Percentiles rank a stretch among this genome's conserved stretches.
Conservation (phyloP, 2,888 invertebrate genomes). For the Leuctra nigra region DNA sequence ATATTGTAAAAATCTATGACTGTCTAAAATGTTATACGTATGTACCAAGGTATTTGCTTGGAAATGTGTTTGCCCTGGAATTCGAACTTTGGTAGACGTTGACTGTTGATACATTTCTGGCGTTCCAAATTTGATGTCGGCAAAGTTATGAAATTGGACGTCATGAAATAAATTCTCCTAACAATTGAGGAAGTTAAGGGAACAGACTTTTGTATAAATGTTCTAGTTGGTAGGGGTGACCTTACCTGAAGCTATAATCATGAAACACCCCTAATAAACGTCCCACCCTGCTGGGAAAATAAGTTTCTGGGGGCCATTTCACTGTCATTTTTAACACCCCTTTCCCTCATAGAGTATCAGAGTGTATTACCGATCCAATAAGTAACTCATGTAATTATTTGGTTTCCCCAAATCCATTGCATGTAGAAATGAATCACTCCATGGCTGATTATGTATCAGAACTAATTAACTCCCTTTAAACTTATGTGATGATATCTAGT, state of each 20-base stretch:
- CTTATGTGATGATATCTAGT: not conserved
- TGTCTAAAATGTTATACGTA: no score
- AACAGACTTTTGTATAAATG: slow-evolving; percentile 12
- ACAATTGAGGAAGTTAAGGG: not conserved
- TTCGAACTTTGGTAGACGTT: not conserved
- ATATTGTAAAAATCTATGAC: no score
- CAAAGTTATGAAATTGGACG: not conserved
- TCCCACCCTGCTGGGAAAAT: slow-evolving; percentile 3
- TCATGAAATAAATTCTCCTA: not conserved
- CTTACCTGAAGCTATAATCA: slow-evolving; percentile 9
- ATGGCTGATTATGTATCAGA: not conserved
- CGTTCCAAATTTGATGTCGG: not conserved
- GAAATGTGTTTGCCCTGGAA: slow-evolving; percentile 8
- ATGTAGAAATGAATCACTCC: not conserved
- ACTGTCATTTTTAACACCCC: slow-evolving; percentile 14
- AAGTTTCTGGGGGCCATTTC: slow-evolving; percentile 16
- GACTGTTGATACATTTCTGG: not conserved
- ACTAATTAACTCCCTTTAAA: slow-evolving; percentile 11
- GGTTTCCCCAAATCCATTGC: slow-evolving; percentile 5
- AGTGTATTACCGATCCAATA: not conserved
- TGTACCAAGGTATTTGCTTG: no score
- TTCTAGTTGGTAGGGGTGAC: slow-evolving; percentile 12
- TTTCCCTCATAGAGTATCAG: not conserved
- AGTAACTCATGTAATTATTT: not conserved
- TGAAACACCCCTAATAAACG: not conserved